A percentile compares a stretch with the other conserved stretches of the same genome.
Evolutionary conservation across 2,113 vertebrate species (phyloP).

Genomic region (Perognathus longimembris): DNA sequence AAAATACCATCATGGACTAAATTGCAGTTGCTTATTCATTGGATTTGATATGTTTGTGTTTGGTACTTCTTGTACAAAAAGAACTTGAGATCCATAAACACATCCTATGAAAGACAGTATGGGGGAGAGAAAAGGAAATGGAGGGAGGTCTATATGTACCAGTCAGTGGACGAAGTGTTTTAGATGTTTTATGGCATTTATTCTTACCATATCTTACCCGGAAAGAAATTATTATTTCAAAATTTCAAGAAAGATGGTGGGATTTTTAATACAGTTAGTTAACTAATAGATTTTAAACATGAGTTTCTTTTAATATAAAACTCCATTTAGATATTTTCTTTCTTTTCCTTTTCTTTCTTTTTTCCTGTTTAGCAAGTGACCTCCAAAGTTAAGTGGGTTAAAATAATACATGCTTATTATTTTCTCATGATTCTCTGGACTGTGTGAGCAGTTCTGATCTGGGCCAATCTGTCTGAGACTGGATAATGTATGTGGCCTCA

Average conservation of each 20-base stretch:
- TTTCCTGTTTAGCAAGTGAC: neutral
- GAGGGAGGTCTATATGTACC: neutral
- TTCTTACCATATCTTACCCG: neutral
- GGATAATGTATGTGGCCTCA: neutral
- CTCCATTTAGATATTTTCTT: too few species aligned
- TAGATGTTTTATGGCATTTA: neutral
- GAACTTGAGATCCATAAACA: neutral
- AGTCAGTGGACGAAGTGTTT: neutral
- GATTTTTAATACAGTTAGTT: neutral
- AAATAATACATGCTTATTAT: neutral
- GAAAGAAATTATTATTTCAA: slow-evolving; percentile 4
- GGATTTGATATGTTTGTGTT: neutral
- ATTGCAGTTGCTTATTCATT: neutral
- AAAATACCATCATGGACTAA: neutral
- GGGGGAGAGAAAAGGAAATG: neutral
- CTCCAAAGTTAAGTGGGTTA: neutral
- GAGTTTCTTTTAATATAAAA: too few species aligned
- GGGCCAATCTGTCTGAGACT: neutral
- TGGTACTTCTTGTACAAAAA: neutral
- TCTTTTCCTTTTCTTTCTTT: neutral
- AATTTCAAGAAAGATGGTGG: neutral
- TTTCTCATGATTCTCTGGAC: neutral
- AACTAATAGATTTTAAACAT: too few species aligned
- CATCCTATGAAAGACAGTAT: neutral
- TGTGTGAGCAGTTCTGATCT: neutral